These are phyloP conservation scores for Sarcophaga variegata DNA, from an alignment of 2,888 invertebrate species.

Conservation along the genomic window DNA sequence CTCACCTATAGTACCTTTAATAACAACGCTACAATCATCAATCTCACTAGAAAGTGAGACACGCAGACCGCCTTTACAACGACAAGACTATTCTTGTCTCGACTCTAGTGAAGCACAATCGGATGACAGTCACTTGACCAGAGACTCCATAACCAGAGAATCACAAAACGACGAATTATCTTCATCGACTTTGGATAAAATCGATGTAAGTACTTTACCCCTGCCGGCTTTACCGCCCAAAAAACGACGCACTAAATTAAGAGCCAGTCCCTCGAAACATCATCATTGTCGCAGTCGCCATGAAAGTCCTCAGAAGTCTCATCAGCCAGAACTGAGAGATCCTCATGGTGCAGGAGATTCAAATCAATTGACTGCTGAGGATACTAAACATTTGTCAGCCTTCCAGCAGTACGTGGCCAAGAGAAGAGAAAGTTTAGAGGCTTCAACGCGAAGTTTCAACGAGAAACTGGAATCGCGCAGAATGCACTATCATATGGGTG, in stretches of 20 bases:
- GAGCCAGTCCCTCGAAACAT: slow-evolving; percentile 76
- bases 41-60: slow-evolving; percentile 52
- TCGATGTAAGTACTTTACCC: slow-evolving; percentile 80
- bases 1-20: slow-evolving; percentile 55
- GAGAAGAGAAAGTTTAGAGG: slow-evolving; percentile 79
- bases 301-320: slow-evolving; percentile 56
- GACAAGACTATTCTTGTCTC: slow-evolving; percentile 77
- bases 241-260: slow-evolving; percentile 78
- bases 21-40: slow-evolving; percentile 61
- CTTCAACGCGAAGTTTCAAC: slow-evolving; percentile 79
- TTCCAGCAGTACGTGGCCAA: slow-evolving; percentile 79
- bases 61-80: slow-evolving; percentile 72
- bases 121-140: slow-evolving; percentile 79
- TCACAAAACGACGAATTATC: slow-evolving; percentile 80
- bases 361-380: slow-evolving; percentile 41
- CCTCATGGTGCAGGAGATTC: slow-evolving; percentile 45
- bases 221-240: slow-evolving; percentile 81
- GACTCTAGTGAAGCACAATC: slow-evolving; percentile 80
- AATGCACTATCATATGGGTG: slow-evolving; percentile 80
- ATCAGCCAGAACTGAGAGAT: slow-evolving; percentile 52
- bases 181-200: slow-evolving; percentile 79
- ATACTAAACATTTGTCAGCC: slow-evolving; percentile 72
- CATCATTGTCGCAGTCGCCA: slow-evolving; percentile 67
- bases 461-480: slow-evolving; percentile 80
- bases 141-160: slow-evolving; percentile 78